Evolutionary conservation across 2,797 vertebrate species (phyloP).

Genomic region (Hylomyscus alleni): DNA sequence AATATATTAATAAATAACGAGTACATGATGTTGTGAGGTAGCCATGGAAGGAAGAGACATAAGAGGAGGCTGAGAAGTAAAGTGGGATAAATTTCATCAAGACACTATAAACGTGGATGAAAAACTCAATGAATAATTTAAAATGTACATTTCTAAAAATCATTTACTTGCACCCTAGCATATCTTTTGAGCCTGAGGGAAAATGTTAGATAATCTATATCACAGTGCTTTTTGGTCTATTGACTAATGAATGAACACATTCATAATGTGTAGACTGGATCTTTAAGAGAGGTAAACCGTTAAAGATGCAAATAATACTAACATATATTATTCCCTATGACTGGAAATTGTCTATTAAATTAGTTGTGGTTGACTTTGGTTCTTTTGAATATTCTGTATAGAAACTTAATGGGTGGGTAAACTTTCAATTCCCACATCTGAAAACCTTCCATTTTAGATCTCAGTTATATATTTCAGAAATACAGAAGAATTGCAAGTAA

Average conservation of each 20-base stretch:
- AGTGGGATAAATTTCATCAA: no score
- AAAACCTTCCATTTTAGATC: slow-evolving; percentile 32
- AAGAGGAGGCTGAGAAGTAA: not conserved
- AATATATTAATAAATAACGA: not conserved
- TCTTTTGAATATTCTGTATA: slow-evolving; percentile 50
- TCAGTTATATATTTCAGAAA: slow-evolving; percentile 53
- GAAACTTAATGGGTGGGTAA: not conserved
- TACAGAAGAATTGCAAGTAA: slow-evolving; percentile 21
- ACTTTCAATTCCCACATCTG: slow-evolving; percentile 15
- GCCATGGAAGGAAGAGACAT: no score
- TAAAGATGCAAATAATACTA: slow-evolving; percentile 35
- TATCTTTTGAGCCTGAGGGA: not conserved
- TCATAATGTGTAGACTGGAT: not conserved
- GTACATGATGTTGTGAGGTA: not conserved
- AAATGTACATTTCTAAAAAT: not conserved
- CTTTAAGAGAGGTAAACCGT: not conserved
- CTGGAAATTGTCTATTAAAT: slow-evolving; percentile 39
- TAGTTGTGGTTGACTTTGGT: not conserved
- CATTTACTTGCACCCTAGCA: not conserved
- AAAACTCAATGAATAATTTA: not conserved
- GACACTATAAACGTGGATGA: not conserved
- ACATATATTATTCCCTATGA: not conserved
- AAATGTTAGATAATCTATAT: not conserved
- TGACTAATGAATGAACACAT: not conserved
- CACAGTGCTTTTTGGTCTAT: not conserved